Conservation (phyloP, 1,140 invertebrate species). For the Linepithema humile region DNA sequence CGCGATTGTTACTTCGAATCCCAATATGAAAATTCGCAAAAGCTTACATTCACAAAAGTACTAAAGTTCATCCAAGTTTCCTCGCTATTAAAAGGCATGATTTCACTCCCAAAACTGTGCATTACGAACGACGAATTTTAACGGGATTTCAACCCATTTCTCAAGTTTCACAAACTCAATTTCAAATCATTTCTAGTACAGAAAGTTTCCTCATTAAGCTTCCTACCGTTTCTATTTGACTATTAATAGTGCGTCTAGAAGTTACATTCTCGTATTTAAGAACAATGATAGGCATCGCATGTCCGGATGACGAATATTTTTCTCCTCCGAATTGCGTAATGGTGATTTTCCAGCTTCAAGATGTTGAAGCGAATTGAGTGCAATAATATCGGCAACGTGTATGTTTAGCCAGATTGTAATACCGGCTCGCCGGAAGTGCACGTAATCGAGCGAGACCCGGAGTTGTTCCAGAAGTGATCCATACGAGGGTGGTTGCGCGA, state of each 20-base stretch:
- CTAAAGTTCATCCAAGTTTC: background rate
- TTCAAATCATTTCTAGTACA: background rate
- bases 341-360: background rate
- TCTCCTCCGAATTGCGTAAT: background rate
- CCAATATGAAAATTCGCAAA: background rate
- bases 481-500: slow-evolving; percentile 59
- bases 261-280: background rate
- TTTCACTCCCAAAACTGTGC: background rate
- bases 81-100: background rate
- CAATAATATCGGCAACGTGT: background rate
- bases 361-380: background rate
- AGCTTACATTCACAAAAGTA: no score
- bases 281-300: background rate
- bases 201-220: slow-evolving; percentile 10
- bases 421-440: slow-evolving; percentile 12
- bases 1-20: background rate
- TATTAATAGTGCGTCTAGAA: background rate
- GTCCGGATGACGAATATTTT: background rate
- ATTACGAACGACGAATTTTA: slow-evolving; percentile 1
- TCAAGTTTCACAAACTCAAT: slow-evolving; percentile 10
- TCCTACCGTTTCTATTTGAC: background rate
- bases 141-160: background rate
- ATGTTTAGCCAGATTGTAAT: slow-evolving; percentile 8
- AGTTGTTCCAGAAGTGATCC: slow-evolving; percentile 56
- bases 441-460: slow-evolving; percentile 48